Percentiles rank a stretch among this genome's conserved stretches.
Conservation (phyloP, 2,113 vertebrate species). For the Sorex fumeus region DNA sequence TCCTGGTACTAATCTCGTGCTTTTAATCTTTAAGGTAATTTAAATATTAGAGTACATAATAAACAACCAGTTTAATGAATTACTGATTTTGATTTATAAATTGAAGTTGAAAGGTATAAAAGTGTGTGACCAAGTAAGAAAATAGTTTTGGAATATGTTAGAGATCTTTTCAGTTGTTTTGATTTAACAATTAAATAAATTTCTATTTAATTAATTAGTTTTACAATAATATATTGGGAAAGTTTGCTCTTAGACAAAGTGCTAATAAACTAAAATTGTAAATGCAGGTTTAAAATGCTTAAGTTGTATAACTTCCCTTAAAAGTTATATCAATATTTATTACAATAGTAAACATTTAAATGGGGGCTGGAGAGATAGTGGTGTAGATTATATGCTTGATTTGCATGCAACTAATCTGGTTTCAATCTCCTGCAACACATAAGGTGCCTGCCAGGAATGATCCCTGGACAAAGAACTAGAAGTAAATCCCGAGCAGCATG, state of each 20-base stretch:
- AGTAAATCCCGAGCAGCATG: no score
- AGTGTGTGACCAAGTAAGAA: not conserved
- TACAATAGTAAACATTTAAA: not conserved
- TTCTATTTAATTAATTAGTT: constrained; percentile 27
- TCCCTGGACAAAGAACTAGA: no score
- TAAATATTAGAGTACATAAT: constrained; percentile 22
- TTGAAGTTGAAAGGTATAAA: constrained; percentile 7
- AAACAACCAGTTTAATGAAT: constrained; percentile 31
- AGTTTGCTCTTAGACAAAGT: constrained; percentile 24
- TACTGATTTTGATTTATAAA: not conserved
- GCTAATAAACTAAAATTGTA: constrained; percentile 27
- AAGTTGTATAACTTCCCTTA: constrained; percentile 33
- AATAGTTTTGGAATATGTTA: not conserved
- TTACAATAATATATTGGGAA: constrained; percentile 14
- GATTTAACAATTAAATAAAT: not conserved
- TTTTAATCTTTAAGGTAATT: not conserved
- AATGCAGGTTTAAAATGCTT: not conserved
- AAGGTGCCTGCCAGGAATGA: no score
- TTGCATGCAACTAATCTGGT: no score
- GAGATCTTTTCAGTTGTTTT: constrained; percentile 1
- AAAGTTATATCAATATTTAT: not conserved
- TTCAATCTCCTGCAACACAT: no score
- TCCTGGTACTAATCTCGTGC: no score
- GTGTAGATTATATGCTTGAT: no score
- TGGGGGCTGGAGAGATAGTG: no score